Evolutionary conservation across 2,113 vertebrate species (phyloP).

Genomic region (Centrocercus urophasianus): DNA sequence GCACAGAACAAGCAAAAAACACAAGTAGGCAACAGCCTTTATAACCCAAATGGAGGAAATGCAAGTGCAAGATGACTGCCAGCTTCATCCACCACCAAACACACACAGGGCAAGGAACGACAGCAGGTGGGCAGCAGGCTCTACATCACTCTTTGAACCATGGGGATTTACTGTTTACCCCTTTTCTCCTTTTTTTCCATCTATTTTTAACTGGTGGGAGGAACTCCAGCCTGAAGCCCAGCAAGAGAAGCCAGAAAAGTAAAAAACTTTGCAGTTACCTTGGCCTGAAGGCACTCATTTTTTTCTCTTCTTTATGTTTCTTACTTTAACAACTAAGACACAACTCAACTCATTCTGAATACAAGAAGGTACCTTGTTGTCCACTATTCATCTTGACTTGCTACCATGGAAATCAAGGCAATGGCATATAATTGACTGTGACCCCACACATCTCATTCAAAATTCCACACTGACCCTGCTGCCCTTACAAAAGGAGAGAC

Average conservation of each 20-base stretch:
- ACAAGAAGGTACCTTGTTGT: not conserved
- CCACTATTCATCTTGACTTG: not conserved
- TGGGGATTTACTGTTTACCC: accelerated
- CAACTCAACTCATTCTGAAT: not conserved
- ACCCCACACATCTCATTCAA: not conserved
- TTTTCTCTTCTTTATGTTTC: not conserved
- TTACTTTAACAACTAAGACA: conserved; percentile 17
- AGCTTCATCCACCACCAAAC: not conserved
- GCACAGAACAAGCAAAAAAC: not conserved
- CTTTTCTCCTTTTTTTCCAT: not conserved
- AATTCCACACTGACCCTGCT: not conserved
- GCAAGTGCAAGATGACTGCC: not conserved
- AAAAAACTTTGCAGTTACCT: not conserved
- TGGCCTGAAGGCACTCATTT: not conserved
- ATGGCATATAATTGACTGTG: not conserved
- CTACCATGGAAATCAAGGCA: not conserved
- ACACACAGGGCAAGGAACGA: accelerated
- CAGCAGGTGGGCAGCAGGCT: not conserved
- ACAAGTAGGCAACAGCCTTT: accelerated
- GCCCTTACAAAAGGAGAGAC: not conserved
- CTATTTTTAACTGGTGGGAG: not conserved
- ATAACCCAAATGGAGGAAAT: not conserved
- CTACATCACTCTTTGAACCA: not conserved
- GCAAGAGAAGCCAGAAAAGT: not conserved
- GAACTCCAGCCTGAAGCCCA: not conserved